These are phyloP conservation scores for Pogonomyrmex barbatus DNA, from an alignment of 1,140 invertebrate genomes.

Conservation along the genomic window DNA sequence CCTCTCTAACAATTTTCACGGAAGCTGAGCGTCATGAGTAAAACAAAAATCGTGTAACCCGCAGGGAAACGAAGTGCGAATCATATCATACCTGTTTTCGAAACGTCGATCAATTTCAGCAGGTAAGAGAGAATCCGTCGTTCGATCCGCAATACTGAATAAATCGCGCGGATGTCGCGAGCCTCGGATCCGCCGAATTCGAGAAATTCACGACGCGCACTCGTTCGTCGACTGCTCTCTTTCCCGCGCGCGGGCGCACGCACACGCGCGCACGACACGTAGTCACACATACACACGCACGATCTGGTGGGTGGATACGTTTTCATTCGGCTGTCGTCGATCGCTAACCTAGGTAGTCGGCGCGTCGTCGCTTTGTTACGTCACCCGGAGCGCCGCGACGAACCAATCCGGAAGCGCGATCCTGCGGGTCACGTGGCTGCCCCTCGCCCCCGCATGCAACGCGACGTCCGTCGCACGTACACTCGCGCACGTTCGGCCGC, in stretches of 20 bases:
- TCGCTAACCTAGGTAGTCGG: conserved; percentile 60
- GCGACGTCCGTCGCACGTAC: conserved; percentile 30
- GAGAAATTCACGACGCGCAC: conserved; percentile 45
- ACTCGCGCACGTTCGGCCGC: conserved; percentile 16
- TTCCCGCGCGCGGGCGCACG: conserved; percentile 51
- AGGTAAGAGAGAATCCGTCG: not conserved
- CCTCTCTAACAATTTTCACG: not conserved
- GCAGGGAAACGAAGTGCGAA: conserved; percentile 4
- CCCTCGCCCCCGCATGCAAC: conserved; percentile 54
- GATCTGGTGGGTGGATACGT: conserved; percentile 64
- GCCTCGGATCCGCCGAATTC: conserved; percentile 35
- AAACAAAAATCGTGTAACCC: conserved; percentile 6
- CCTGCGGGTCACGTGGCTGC: conserved; percentile 64
- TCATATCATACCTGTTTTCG: conserved; percentile 32
- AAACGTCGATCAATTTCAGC: conserved; percentile 35
- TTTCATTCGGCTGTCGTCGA: conserved; percentile 58
- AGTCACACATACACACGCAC: not conserved
- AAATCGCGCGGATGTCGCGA: conserved; percentile 23
- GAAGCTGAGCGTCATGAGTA: not conserved
- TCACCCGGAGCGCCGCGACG: conserved; percentile 55
- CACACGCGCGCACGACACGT: not conserved
- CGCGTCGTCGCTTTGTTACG: conserved; percentile 68
- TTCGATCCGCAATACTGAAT: conserved; percentile 28
- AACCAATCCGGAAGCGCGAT: conserved; percentile 66
- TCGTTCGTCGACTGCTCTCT: conserved; percentile 56